phyloP scores from a whole-genome alignment of 2,113 vertebrate genomes.

The cattle (Bos taurus) region DNA sequence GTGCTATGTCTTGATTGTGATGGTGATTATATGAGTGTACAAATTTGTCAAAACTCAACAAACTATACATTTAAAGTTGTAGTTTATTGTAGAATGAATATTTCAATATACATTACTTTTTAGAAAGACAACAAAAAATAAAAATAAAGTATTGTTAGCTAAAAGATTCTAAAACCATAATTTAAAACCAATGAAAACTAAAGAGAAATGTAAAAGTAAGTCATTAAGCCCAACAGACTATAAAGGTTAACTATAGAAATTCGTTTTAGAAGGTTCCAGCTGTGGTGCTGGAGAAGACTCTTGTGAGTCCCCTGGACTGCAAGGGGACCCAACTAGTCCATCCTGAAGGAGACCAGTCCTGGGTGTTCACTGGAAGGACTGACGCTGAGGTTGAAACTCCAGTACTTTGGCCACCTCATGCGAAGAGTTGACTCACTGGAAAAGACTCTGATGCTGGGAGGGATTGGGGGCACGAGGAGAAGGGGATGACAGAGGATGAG shows the following conservation, averaged over 20 bases:
- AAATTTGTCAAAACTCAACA: not conserved
- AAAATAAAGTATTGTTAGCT: not conserved
- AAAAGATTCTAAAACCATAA: not conserved
- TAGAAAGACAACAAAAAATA: not conserved
- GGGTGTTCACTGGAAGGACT: no score
- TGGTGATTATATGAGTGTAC: not conserved
- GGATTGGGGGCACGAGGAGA: no score
- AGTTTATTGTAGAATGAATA: not conserved
- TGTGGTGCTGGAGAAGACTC: no score
- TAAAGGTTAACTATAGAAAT: not conserved
- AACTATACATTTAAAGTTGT: not conserved
- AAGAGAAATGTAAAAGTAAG: not conserved
- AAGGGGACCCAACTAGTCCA: no score
- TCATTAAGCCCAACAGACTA: not conserved
- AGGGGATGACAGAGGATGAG: rapidly evolving
- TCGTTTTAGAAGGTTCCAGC: not conserved
- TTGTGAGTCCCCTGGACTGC: no score
- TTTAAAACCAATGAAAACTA: not conserved
- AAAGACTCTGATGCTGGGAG: no score
- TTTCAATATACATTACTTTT: not conserved
- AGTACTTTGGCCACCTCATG: no score
- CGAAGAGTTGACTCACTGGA: no score
- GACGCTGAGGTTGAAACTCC: no score
- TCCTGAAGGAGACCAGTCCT: no score
- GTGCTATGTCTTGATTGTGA: not conserved